These are phyloP conservation scores for Brachirus orientalis DNA, from an alignment of 2,113 vertebrate genomes.

Conservation along the genomic window DNA sequence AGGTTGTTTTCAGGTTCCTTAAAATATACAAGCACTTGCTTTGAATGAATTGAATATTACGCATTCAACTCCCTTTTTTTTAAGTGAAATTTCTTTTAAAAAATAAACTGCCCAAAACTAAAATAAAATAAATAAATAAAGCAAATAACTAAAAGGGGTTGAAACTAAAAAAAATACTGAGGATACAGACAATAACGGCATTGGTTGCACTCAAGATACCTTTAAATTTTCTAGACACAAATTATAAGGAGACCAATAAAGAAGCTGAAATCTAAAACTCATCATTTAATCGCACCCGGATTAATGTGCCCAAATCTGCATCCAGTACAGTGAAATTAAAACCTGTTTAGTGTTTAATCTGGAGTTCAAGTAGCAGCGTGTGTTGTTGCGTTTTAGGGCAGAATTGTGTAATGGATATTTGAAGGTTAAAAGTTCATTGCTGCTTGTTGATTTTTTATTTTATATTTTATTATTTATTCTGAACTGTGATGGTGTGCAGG, in stretches of 20 bases:
- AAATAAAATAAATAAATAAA: too few species aligned
- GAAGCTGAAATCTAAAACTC: too few species aligned
- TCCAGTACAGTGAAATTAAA: not conserved
- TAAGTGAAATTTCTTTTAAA: too few species aligned
- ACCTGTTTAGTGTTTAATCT: slow-evolving; percentile 30
- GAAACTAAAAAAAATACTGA: too few species aligned
- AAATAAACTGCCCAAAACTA: too few species aligned
- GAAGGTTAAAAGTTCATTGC: slow-evolving; percentile 43
- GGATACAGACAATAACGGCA: too few species aligned
- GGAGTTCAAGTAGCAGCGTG: slow-evolving; percentile 52
- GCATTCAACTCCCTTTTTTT: too few species aligned
- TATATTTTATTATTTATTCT: slow-evolving; percentile 3
- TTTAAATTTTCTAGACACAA: too few species aligned
- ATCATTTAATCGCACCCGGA: not conserved
- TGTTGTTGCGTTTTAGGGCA: slow-evolving; percentile 38
- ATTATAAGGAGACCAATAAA: too few species aligned
- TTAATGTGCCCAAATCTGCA: not conserved
- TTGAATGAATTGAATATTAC: too few species aligned
- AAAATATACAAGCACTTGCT: not conserved
- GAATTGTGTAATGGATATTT: slow-evolving; percentile 44
- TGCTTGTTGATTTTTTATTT: slow-evolving; percentile 55
- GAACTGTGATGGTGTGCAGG: slow-evolving; percentile 73
- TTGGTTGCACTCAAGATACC: too few species aligned
- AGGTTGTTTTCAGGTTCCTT: not conserved
- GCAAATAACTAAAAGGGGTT: too few species aligned